Conservation (phyloP, 2,113 vertebrate species). For the Rutilus rutilus region DNA sequence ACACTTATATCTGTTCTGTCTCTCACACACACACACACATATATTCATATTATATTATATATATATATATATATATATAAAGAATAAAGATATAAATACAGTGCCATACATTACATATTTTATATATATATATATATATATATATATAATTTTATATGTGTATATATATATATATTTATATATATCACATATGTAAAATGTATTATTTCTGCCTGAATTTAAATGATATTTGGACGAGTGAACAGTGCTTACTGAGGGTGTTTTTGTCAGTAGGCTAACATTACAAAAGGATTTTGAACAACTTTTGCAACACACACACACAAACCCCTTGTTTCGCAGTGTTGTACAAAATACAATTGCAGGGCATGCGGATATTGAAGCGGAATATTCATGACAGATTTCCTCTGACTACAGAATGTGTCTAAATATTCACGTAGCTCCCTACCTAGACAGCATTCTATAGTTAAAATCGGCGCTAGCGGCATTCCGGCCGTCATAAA, state of each 20-base stretch:
- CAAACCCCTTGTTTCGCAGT: background rate
- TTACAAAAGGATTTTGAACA: background rate
- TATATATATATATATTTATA: too few species aligned
- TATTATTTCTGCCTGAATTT: background rate
- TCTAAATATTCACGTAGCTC: background rate
- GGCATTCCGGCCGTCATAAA: too few species aligned
- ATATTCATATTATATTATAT: too few species aligned
- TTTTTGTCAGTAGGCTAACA: background rate
- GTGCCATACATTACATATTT: too few species aligned
- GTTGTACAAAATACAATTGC: background rate
- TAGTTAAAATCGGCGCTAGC: too few species aligned
- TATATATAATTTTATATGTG: too few species aligned
- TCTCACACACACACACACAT: too few species aligned
- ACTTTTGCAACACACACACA: constrained; percentile 12
- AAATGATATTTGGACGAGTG: too few species aligned
- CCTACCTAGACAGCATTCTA: background rate
- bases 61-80: too few species aligned
- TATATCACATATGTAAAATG: background rate
- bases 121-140: too few species aligned
- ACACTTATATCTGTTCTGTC: too few species aligned
- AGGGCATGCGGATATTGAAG: constrained; percentile 5
- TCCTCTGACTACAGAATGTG: background rate
- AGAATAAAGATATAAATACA: too few species aligned
- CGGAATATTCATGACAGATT: constrained; percentile 15
- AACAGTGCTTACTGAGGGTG: background rate